Evolutionary conservation across 2,113 vertebrate species (phyloP), one percentile per base, ranked within the genome.

Genomic region (Steatornis caripensis): DNA sequence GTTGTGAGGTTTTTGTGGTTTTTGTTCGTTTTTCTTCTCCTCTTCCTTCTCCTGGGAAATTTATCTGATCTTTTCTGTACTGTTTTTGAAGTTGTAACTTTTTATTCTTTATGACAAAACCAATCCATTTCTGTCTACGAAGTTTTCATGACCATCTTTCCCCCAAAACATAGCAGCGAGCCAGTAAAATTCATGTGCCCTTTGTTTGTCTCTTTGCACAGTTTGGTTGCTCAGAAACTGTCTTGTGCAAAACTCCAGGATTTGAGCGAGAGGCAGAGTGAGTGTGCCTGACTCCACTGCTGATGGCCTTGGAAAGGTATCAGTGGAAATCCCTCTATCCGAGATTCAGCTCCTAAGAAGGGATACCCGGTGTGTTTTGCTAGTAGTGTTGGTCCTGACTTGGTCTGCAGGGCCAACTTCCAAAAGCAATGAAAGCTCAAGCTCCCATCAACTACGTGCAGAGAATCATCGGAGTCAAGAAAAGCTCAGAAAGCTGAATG

Each of bases 401-500:
- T 71, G 14, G 53, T 97, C 74, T 96, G 22, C 57, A 58, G 53
- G 49, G 43, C 70, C 55, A 78, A 2, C 77, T 89, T 78, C 57
- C 20, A 37, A 76, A 83, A 84, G 26, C 86, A 71, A 3, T n/a
- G 27, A 51, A 72, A 95, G 39, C 57, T 89, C n/a, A 95, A 57
- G 16, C 51, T 78, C 9, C 11, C 53, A 53, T 92, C 46, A 87
- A 5, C 76, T 65, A 21, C 3, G 23, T 82, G 65, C 85, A 85
- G 72, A 86, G 78, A 74, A 69, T 72, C 20, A 21, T 60, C 43
- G 71, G 87, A 84, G 71, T 92, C 84, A 87, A 71, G 66, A 60
- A 95, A 66, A 84, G 48, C 54, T 66, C n/a, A 91, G 93, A 87
- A 72, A 75, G 66, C 78, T 95, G 92, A 34, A 36, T 92, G 58